Evolutionary conservation across 2,888 invertebrate species (phyloP).

Genomic region (Schizaphis graminum): DNA sequence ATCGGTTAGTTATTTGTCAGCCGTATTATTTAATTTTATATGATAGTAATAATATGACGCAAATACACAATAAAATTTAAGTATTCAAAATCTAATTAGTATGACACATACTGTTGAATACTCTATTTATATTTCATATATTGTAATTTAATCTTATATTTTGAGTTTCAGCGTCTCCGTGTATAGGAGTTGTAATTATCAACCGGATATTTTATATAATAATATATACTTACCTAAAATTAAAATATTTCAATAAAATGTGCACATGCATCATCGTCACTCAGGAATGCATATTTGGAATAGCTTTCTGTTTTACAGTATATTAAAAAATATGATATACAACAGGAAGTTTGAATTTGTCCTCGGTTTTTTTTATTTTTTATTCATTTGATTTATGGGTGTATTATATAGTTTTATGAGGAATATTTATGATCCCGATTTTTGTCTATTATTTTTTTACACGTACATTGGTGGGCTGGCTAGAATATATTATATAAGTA

Average conservation of each 20-base stretch:
- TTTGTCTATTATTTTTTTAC: constrained; percentile 17
- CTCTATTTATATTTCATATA: neutral
- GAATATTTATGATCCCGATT: constrained; percentile 30
- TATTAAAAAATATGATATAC: neutral
- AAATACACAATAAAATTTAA: neutral
- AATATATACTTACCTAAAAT: neutral
- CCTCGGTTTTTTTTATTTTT: neutral
- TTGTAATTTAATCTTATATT: neutral
- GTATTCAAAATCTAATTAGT: neutral
- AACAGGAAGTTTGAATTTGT: constrained; percentile 35
- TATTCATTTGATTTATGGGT: constrained; percentile 20
- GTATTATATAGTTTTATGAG: neutral
- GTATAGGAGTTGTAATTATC: neutral
- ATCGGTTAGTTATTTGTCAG: no score
- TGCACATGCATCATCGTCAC: constrained; percentile 3
- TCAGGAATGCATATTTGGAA: constrained; percentile 7
- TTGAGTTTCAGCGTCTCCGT: neutral
- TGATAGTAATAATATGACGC: neutral
- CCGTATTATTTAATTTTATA: no score
- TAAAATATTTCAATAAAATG: neutral
- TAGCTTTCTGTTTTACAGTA: neutral
- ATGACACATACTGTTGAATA: neutral
- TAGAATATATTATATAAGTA: neutral
- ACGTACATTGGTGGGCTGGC: neutral
- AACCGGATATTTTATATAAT: neutral